These are phyloP conservation scores for Epinephelus coioides DNA, from an alignment of 2,797 vertebrate genomes.

Conservation along the genomic window DNA sequence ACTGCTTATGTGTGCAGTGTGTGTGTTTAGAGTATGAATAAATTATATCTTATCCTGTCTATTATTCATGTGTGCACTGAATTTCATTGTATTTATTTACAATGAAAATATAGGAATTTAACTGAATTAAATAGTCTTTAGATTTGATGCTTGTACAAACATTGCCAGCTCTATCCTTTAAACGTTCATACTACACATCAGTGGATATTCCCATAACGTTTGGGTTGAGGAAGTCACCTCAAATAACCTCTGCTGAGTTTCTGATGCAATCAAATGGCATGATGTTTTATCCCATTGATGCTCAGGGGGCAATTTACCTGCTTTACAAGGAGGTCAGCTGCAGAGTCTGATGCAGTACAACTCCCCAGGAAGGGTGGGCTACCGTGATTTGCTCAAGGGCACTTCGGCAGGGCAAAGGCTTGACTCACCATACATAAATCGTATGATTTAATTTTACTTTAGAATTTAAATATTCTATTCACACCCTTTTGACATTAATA, in stretches of 20 bases:
- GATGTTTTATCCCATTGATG: no score
- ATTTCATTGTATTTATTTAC: no score
- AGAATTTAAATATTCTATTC: rapidly evolving
- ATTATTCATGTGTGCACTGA: no score
- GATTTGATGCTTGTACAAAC: neutral
- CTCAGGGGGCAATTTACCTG: neutral
- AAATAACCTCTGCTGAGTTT: neutral
- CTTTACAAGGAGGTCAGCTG: neutral
- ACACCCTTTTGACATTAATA: neutral
- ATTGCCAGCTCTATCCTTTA: neutral
- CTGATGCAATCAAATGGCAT: no score
- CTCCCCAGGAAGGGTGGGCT: neutral
- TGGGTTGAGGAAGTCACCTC: neutral
- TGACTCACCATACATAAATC: no score
- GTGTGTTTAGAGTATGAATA: no score
- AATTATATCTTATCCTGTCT: no score
- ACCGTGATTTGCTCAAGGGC: neutral
- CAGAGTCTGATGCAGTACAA: neutral
- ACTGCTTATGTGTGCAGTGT: no score
- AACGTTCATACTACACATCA: neutral
- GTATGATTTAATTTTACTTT: no score
- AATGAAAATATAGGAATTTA: no score
- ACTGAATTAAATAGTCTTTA: neutral
- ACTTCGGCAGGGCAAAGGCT: neutral
- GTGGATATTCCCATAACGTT: neutral